Evolutionary conservation across 2,888 invertebrate genomes (phyloP), one percentile per base, ranked within the genome.

Genomic region (Scaptomyza tumidula): DNA sequence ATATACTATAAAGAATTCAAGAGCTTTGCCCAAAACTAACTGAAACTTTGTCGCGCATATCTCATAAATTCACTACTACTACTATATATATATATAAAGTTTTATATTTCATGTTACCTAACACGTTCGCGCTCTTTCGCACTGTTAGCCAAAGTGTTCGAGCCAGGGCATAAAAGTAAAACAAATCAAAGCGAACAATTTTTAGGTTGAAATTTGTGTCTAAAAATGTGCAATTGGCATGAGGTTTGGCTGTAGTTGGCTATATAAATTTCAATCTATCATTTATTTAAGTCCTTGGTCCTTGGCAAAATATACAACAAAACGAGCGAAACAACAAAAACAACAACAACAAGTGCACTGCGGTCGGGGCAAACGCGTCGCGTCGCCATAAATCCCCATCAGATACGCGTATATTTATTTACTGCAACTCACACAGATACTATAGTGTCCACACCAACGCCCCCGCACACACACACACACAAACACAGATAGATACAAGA

Each of bases 191-290:
- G 66, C 53, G 61, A 33, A 76, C 2, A 37, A 11, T 37, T 82
- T 71, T 75, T 62, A 66, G 71, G 48, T 56, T 62, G 75, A 77
- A 88, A 72, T 72, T 33, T 33, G 33, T 69, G 75, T 71, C 79
- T 71, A 80, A 84, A 80, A 86, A 72, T 78, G 74, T 71, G 80
- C 67, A 74, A 65, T 53, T 55, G 48, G 45, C 54, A 55, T 19
- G 52, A 49, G 61, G 24, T 16, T 13, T 24, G 48, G 48, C 49
- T 44, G 50, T n/a, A 50, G 50, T 58, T 67, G 71, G 72, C 82
- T 75, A 88, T 82, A 85, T 87, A 87, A 79, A 89, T 89, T 85
- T 87, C 88, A 88, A 86, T 86, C 83, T 86, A 86, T 86, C 89
- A 86, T 88, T 86, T 88, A 86, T 83, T 88, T 76, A 82, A 88